These are phyloP conservation scores for Carassius gibelio DNA, from an alignment of 2,113 vertebrate genomes.

Conservation along the genomic window DNA sequence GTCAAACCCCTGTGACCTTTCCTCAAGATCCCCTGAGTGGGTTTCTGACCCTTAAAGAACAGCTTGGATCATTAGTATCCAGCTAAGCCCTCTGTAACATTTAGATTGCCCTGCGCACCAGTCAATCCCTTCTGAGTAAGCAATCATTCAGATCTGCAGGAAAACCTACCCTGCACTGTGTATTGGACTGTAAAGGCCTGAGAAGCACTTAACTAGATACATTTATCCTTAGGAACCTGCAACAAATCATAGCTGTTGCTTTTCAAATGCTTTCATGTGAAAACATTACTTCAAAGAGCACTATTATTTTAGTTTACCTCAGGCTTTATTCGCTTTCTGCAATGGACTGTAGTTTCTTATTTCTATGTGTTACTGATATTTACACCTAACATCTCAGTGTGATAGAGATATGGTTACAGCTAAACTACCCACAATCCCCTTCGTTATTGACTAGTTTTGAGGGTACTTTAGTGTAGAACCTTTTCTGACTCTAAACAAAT, in stretches of 20 bases:
- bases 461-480: neutral
- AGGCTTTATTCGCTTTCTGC: neutral
- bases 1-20: conserved; percentile 56
- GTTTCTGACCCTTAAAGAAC: conserved; percentile 54
- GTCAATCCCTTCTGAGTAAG: conserved; percentile 28
- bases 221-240: neutral
- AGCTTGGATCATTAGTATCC: conserved; percentile 55
- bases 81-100: conserved; percentile 42
- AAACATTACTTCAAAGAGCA: conserved; percentile 10
- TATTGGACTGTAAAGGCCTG: neutral
- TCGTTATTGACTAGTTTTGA: neutral
- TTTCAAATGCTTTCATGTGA: neutral
- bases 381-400: no score
- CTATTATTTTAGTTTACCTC: neutral
- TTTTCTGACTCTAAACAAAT: neutral
- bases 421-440: no score
- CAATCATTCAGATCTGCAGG: conserved; percentile 1
- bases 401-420: no score
- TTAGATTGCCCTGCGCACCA: conserved; percentile 28
- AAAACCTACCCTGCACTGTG: neutral
- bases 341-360: neutral
- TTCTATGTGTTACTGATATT: no score
- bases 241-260: neutral
- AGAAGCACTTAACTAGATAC: neutral
- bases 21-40: conserved; percentile 41